phyloP scores from a whole-genome alignment of 1,140 invertebrate species.

The Ceratina calcarata region DNA sequence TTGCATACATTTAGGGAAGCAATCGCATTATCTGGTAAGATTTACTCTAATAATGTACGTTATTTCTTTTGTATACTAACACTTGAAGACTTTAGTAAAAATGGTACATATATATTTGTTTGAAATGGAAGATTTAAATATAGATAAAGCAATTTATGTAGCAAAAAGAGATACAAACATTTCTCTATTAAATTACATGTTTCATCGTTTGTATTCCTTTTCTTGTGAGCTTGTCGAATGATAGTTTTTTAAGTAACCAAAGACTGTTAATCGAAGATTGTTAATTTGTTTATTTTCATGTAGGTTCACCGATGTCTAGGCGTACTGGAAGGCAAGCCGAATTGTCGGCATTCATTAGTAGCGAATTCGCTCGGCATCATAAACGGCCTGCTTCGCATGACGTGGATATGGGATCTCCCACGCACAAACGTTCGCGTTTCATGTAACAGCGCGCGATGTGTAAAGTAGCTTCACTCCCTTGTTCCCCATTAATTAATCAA shows the following conservation, averaged over 20 bases:
- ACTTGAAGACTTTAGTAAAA: no score
- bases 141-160: no score
- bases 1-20: conserved; percentile 89
- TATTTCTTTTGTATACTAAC: not conserved
- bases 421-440: conserved; percentile 83
- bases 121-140: not conserved
- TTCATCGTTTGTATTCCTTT: no score
- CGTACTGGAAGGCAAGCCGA: conserved; percentile 81
- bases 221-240: no score
- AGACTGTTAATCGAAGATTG: no score
- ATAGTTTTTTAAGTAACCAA: not conserved
- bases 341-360: conserved; percentile 88
- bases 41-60: not conserved
- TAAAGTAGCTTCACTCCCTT: conserved; percentile 73
- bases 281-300: no score
- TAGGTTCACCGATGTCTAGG: conserved; percentile 74
- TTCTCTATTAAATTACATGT: not conserved
- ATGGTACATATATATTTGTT: not conserved
- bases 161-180: not conserved
- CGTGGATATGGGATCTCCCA: conserved; percentile 86
- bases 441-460: conserved; percentile 81
- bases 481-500: conserved; percentile 67
- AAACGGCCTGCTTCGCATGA: conserved; percentile 86
- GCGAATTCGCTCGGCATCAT: conserved; percentile 88
- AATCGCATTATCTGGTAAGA: conserved; percentile 83